Evolutionary conservation across 1,140 invertebrate species (phyloP).

Genomic region (Camponotus floridanus): DNA sequence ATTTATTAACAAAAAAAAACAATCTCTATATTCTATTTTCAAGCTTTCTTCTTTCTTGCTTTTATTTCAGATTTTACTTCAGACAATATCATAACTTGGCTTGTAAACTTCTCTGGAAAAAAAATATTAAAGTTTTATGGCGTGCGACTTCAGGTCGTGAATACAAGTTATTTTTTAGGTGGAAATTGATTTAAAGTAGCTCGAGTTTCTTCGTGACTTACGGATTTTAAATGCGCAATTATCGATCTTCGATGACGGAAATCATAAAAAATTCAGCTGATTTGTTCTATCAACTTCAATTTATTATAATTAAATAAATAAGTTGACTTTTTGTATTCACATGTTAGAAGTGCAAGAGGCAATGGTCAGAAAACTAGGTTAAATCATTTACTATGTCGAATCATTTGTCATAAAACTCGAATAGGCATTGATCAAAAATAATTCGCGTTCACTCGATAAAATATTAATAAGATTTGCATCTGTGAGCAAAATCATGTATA

Average conservation of each 20-base stretch:
- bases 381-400: too few relatives aligned
- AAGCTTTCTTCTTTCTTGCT: not conserved
- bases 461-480: not conserved
- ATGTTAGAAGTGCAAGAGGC: constrained; percentile 32
- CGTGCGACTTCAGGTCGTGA: not conserved
- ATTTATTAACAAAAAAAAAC: not conserved
- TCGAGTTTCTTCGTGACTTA: constrained; percentile 30
- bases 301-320: constrained; percentile 69
- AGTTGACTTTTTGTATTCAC: constrained; percentile 50
- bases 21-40: constrained; percentile 24
- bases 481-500: constrained; percentile 5
- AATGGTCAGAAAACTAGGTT: constrained; percentile 67
- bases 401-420: constrained; percentile 56
- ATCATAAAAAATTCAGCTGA: not conserved
- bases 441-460: constrained; percentile 4
- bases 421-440: constrained; percentile 24
- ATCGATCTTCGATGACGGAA: constrained; percentile 44
- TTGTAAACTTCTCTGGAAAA: constrained; percentile 33
- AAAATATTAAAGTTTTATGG: constrained; percentile 49
- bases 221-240: constrained; percentile 37
- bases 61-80: constrained; percentile 18
- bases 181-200: constrained; percentile 49
- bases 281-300: constrained; percentile 33
- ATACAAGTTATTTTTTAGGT: constrained; percentile 17
- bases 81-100: constrained; percentile 28